Evolutionary conservation across 2,888 invertebrate genomes (phyloP).

Genomic region (Nowickia ferox): DNA sequence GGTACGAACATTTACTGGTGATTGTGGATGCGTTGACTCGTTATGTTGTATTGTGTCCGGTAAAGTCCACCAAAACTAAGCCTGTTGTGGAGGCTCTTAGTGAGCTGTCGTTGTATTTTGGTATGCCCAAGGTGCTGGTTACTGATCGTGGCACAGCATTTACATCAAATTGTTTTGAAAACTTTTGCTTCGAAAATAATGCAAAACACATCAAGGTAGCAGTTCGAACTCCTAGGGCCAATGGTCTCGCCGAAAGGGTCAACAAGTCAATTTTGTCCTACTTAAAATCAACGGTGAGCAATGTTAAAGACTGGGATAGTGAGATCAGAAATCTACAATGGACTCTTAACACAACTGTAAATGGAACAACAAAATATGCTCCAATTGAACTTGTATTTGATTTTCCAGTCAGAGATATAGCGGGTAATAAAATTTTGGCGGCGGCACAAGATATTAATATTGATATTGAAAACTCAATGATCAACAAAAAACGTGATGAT

Average conservation of each 20-base stretch:
- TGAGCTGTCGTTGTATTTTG: constrained; percentile 54
- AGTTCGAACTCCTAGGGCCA: constrained; percentile 45
- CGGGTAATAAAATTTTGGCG: constrained; percentile 51
- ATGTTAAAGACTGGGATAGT: constrained; percentile 38
- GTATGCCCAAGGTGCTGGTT: constrained; percentile 43
- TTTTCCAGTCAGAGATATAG: constrained; percentile 52
- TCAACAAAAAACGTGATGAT: constrained; percentile 16
- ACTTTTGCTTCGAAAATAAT: constrained; percentile 9
- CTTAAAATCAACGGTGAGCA: constrained; percentile 15
- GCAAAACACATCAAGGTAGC: constrained; percentile 52
- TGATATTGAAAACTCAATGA: background rate
- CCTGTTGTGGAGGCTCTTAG: constrained; percentile 59
- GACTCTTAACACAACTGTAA: constrained; percentile 40
- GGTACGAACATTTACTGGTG: constrained; percentile 51
- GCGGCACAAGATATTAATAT: constrained; percentile 39
- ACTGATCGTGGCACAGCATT: constrained; percentile 63
- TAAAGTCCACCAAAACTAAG: constrained; percentile 57
- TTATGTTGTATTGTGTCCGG: constrained; percentile 48
- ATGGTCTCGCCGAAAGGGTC: constrained; percentile 53
- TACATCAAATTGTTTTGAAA: constrained; percentile 44
- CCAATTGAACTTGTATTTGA: constrained; percentile 38
- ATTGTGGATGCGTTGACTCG: constrained; percentile 58
- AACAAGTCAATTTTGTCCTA: constrained; percentile 41
- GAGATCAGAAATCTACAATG: constrained; percentile 52
- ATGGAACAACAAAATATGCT: constrained; percentile 45